phyloP scores from a whole-genome alignment of 2,797 vertebrate species.

The Psittacula echo region DNA sequence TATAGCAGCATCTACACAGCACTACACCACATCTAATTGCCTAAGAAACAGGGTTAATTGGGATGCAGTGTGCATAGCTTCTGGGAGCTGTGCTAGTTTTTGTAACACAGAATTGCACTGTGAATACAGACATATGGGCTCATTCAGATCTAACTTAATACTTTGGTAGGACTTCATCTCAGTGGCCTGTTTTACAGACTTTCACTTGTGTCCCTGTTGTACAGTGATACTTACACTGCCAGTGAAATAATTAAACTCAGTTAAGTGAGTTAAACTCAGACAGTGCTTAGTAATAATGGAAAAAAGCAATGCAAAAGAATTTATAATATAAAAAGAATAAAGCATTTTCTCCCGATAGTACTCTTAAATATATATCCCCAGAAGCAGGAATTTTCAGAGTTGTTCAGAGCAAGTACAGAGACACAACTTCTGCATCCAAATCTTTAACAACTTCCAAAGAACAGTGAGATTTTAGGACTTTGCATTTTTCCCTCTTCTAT shows the following conservation, averaged over 20 bases:
- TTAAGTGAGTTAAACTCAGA: not conserved
- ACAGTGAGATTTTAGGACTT: not conserved
- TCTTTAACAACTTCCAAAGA: not conserved
- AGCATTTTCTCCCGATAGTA: not conserved
- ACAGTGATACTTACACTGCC: not conserved
- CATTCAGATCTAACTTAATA: not conserved
- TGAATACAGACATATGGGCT: not conserved
- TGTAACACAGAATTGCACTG: not conserved
- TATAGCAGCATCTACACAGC: not conserved
- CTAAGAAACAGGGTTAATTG: not conserved
- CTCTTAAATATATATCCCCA: not conserved
- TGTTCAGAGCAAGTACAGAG: not conserved
- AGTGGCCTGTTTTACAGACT: not conserved
- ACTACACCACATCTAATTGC: not conserved
- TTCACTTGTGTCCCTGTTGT: not conserved
- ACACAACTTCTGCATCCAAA: not conserved
- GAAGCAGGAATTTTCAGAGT: not conserved
- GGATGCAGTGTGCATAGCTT: not conserved
- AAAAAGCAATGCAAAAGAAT: not conserved
- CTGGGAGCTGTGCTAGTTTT: conserved; percentile 2
- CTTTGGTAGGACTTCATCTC: not conserved
- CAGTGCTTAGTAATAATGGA: not conserved
- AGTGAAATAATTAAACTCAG: not conserved
- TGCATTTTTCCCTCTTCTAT: not conserved
- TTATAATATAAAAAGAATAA: not conserved